Evolutionary conservation across 1,140 invertebrate species (phyloP).

Genomic region (Papilio polyxenes): DNA sequence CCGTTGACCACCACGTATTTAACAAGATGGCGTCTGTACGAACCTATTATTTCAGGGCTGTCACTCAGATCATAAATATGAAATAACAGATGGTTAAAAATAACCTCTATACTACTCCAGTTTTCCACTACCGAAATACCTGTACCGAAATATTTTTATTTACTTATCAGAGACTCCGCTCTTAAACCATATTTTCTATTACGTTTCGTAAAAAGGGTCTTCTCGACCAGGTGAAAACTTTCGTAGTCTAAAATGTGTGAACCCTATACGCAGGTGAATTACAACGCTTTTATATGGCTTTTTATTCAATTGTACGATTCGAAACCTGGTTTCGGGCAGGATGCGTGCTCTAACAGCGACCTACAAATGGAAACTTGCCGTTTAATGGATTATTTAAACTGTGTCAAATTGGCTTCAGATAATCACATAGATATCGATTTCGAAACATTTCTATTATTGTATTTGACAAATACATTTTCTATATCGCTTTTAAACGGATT

Average conservation of each 20-base stretch:
- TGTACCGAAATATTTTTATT: neutral
- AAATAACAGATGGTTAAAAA: neutral
- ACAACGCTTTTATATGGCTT: slow-evolving; percentile 68
- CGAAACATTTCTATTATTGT: slow-evolving; percentile 15
- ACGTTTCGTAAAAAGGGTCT: too few species aligned
- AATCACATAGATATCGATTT: slow-evolving; percentile 14
- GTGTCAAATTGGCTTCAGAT: slow-evolving; percentile 33
- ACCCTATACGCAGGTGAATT: slow-evolving; percentile 47
- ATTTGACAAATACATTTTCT: neutral
- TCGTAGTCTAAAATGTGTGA: neutral
- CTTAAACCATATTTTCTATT: neutral
- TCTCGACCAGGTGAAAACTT: neutral
- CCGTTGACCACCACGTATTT: slow-evolving; percentile 42
- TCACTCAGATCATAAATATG: neutral
- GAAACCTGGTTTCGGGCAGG: slow-evolving; percentile 52
- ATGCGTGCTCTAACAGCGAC: slow-evolving; percentile 43
- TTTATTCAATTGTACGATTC: slow-evolving; percentile 61
- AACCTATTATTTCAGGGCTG: neutral
- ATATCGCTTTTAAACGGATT: neutral
- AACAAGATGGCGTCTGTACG: slow-evolving; percentile 34
- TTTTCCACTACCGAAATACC: too few species aligned
- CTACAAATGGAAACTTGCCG: slow-evolving; percentile 24
- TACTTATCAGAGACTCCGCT: neutral
- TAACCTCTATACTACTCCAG: too few species aligned
- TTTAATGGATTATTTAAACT: slow-evolving; percentile 31